These are phyloP conservation scores for Pleuronectes platessa DNA, from an alignment of 2,113 vertebrate genomes.

Conservation along the genomic window DNA sequence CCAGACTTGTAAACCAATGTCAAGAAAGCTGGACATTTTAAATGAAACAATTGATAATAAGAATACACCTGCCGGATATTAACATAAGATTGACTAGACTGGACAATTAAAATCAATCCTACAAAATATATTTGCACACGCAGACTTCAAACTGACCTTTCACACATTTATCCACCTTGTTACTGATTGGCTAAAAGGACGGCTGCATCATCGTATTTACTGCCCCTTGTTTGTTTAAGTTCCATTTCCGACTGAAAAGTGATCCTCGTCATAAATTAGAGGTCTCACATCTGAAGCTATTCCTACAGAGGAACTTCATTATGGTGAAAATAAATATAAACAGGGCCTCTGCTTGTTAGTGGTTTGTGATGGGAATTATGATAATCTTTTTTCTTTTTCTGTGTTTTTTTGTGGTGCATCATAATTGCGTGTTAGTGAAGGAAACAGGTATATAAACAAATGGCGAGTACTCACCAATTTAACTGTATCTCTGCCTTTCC, in stretches of 20 bases:
- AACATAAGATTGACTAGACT: too few species aligned
- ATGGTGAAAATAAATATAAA: conserved; percentile 53
- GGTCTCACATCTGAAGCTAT: conserved; percentile 3
- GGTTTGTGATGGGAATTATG: conserved; percentile 45
- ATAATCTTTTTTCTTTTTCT: background rate
- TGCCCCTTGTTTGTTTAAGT: conserved; percentile 10
- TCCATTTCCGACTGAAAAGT: conserved; percentile 13
- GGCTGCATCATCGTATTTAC: conserved; percentile 17
- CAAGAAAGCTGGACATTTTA: too few species aligned
- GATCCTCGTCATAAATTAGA: conserved; percentile 10
- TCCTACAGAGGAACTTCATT: conserved; percentile 24
- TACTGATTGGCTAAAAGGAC: background rate
- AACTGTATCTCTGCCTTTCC: conserved; percentile 86
- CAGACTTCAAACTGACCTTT: background rate
- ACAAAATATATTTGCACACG: too few species aligned
- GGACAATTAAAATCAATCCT: too few species aligned
- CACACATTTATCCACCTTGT: conserved; percentile 6
- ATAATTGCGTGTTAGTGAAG: conserved; percentile 1
- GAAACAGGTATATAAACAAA: conserved; percentile 21
- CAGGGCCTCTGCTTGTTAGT: conserved; percentile 12
- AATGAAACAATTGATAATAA: too few species aligned
- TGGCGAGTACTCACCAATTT: conserved; percentile 83
- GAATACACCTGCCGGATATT: too few species aligned
- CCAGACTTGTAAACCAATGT: too few species aligned
- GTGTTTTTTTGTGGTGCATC: conserved; percentile 10